These are phyloP conservation scores for Anarsia innoxiella DNA, from an alignment of 2,888 invertebrate species.

Conservation along the genomic window DNA sequence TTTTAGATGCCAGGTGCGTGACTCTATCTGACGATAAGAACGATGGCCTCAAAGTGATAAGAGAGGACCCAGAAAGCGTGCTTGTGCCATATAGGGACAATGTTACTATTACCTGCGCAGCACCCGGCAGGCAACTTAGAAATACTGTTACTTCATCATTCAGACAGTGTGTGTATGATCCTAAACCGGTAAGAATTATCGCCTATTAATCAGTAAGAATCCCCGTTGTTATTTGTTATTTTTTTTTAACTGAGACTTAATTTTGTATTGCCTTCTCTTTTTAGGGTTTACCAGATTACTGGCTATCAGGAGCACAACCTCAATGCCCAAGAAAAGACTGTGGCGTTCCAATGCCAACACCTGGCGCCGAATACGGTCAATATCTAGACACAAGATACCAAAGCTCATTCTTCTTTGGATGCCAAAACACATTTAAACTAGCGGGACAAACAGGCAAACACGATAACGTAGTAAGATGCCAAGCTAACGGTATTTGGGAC, in stretches of 20 bases:
- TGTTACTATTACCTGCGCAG: constrained; percentile 88
- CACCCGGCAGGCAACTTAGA: constrained; percentile 84
- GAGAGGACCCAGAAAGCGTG: constrained; percentile 88
- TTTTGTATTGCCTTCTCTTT: no score
- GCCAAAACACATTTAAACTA: constrained; percentile 95
- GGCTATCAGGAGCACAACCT: constrained; percentile 90
- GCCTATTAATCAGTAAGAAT: not conserved
- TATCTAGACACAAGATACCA: constrained; percentile 92
- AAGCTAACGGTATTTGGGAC: constrained; percentile 96
- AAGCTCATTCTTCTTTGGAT: constrained; percentile 96
- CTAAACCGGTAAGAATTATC: constrained; percentile 79
- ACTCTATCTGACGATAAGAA: constrained; percentile 91
- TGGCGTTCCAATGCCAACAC: constrained; percentile 91
- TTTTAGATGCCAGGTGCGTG: constrained; percentile 90
- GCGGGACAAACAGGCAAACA: constrained; percentile 94
- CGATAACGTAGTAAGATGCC: constrained; percentile 94
- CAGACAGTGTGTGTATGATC: constrained; percentile 97
- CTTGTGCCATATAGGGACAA: constrained; percentile 92
- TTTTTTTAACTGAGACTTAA: no score
- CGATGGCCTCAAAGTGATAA: constrained; percentile 86
- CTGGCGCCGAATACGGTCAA: constrained; percentile 95
- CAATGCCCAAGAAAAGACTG: constrained; percentile 93
- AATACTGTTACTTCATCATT: constrained; percentile 89
- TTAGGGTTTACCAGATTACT: constrained; percentile 89
- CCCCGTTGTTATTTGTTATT: not conserved